Evolutionary conservation across 35 echinoderm and acorn worm genomes (phyloP), one percentile per base, ranked within the genome.

Genomic region (Amphiura filiformis): DNA sequence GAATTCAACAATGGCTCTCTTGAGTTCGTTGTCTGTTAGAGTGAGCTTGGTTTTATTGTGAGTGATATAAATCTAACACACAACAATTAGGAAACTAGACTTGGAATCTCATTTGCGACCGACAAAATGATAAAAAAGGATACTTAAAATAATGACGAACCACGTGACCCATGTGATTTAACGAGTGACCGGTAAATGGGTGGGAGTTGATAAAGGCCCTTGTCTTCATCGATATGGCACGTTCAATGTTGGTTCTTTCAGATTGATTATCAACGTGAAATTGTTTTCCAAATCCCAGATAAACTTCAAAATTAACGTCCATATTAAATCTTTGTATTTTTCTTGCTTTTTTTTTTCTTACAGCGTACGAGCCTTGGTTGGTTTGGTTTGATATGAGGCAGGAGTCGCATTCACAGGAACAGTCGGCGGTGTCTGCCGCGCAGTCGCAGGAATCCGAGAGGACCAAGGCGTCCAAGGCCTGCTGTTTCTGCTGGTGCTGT

Each of bases 401-500:
- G 44, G 44, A 52, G 44, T 11, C 44, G 44, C 44, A 52, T 20
- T 52, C 44, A 52, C 44, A 52, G 44, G 44, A 52, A 52, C 44
- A 7, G 44, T 52, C 44, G 44, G 44, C 44, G 47, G 81, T 57
- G 75, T 49, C 88, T 4, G 80, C 61, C 28, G 37, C 88, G 39
- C 88, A 90, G 81, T 33, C 81, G 33, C 61, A 82, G 81, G 57
- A 40, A 34, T 61, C 38, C 33, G 75, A 76, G 23, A 42, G 77
- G 31, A 84, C 81, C 38, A 84, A 90, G 75, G 92, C 87, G 28
- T 94, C 95, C 28, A 91, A 87, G 64, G 95, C 95, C 32, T 97
- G 95, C 93, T 97, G 95, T 30, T 97, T 97, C 82, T 97, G 95
- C 81, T 97, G 95, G 95, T 97, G 95, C 84, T 97, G 95, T 49